These are phyloP conservation scores for Pangasius larnaudii DNA, from an alignment of 2,797 vertebrate species.

Conservation along the genomic window DNA sequence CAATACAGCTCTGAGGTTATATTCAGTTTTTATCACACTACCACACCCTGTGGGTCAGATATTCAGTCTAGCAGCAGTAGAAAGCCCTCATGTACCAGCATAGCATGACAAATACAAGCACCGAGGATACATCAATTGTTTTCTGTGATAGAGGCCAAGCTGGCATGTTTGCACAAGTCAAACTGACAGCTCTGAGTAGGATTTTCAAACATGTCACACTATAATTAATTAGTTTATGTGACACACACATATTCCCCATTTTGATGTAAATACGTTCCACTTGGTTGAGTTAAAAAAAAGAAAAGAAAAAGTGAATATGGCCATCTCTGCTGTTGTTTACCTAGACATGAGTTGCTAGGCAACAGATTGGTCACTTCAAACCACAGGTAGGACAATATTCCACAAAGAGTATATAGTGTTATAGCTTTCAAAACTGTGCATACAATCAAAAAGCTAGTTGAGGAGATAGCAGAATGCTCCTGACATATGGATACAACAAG, in stretches of 20 bases:
- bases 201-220: conserved; percentile 5
- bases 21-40: background rate
- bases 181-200: conserved; percentile 1
- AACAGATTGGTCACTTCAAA: background rate
- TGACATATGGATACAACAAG: background rate
- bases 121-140: background rate
- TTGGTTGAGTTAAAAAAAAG: background rate
- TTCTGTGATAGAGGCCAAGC: conserved; percentile 5
- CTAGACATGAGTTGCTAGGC: background rate
- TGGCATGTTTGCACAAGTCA: conserved; percentile 6
- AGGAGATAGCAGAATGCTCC: background rate
- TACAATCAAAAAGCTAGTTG: background rate
- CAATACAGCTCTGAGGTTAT: background rate
- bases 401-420: background rate
- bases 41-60: conserved; percentile 14
- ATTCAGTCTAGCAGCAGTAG: conserved; percentile 27
- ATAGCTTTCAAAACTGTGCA: background rate
- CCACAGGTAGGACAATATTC: background rate
- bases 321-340: background rate
- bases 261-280: background rate
- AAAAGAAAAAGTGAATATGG: background rate
- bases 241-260: background rate
- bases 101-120: conserved; percentile 17
- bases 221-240: conserved; percentile 9
- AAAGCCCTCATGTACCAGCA: background rate